Evolutionary conservation across 2,888 invertebrate genomes (phyloP).

Genomic region (Tenodera sinensis): DNA sequence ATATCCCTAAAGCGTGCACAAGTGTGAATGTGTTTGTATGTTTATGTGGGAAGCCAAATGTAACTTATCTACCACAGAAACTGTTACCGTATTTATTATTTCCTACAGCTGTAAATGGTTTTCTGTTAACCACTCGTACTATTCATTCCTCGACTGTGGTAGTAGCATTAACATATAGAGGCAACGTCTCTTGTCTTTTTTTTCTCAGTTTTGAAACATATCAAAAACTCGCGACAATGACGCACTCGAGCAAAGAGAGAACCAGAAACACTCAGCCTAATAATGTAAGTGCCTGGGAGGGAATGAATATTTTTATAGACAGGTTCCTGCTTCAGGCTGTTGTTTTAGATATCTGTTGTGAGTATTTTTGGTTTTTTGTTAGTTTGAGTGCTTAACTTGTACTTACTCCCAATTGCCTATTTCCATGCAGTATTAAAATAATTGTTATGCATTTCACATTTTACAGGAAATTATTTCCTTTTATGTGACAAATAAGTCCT

Average conservation of each 20-base stretch:
- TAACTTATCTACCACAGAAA: background rate
- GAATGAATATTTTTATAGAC: no score
- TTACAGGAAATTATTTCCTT: background rate
- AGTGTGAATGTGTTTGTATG: background rate
- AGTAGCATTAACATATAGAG: no score
- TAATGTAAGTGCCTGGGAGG: background rate
- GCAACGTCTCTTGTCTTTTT: no score
- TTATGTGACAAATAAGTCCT: background rate
- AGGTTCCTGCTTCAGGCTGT: no score
- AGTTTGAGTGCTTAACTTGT: background rate
- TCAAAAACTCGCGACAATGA: background rate
- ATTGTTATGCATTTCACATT: background rate
- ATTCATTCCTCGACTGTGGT: no score
- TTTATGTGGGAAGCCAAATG: background rate
- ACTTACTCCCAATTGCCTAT: background rate
- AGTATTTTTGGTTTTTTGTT: background rate
- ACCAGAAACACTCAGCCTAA: no score
- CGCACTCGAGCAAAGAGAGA: background rate
- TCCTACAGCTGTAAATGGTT: background rate
- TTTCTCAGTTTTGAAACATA: background rate
- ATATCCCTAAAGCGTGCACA: background rate
- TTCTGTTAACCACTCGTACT: background rate
- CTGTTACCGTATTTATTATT: slow-evolving; percentile 1
- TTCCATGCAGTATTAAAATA: background rate
- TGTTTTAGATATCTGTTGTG: no score